These are phyloP conservation scores for Spondyliosoma cantharus DNA, from an alignment of 2,797 vertebrate species.

Conservation along the genomic window DNA sequence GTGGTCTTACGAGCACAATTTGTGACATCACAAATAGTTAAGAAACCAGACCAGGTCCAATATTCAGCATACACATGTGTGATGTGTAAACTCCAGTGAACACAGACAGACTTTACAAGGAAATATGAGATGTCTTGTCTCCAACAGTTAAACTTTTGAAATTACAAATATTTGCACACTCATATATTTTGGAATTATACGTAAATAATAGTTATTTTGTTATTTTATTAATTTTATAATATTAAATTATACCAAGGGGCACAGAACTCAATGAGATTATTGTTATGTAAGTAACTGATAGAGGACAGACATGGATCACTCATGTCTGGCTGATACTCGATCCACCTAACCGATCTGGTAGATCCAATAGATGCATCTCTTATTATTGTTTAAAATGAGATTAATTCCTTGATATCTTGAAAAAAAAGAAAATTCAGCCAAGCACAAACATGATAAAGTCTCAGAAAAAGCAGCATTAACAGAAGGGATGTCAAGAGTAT, in stretches of 20 bases:
- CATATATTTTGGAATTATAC: too few species aligned
- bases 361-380: not conserved
- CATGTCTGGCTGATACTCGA: not conserved
- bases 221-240: too few species aligned
- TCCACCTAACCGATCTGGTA: not conserved
- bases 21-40: too few species aligned
- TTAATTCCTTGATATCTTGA: not conserved
- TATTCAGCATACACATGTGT: too few species aligned
- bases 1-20: too few species aligned
- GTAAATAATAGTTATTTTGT: too few species aligned
- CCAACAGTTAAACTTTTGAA: too few species aligned
- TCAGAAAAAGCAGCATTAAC: not conserved
- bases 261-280: not conserved
- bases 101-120: too few species aligned
- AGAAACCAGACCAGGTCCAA: too few species aligned
- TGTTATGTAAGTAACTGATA: not conserved
- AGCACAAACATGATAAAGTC: not conserved
- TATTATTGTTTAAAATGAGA: not conserved
- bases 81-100: too few species aligned
- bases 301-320: not conserved
- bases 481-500: not conserved
- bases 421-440: not conserved
- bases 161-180: too few species aligned
- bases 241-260: not conserved
- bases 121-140: too few species aligned